Conservation (phyloP, 2,113 vertebrate species). For the Diphyllodes magnificus region DNA sequence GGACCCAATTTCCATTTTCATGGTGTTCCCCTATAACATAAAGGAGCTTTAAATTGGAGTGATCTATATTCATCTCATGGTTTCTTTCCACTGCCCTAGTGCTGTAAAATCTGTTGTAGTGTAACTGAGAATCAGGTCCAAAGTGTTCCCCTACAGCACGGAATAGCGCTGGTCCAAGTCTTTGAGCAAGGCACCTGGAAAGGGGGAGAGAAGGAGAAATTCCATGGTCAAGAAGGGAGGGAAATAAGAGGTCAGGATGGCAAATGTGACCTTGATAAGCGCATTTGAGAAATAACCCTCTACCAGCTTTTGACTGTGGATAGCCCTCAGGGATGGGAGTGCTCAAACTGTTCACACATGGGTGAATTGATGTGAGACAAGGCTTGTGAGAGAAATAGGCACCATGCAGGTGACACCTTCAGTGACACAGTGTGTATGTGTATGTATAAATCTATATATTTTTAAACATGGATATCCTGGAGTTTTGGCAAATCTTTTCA, state of each 20-base stretch:
- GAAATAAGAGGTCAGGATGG: neutral
- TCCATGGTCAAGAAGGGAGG: neutral
- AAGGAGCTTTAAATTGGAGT: slow-evolving; percentile 40
- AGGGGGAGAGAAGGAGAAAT: neutral
- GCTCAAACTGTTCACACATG: neutral
- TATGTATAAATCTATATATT: neutral
- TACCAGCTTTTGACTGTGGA: neutral
- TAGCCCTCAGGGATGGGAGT: neutral
- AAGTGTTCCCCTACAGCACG: neutral
- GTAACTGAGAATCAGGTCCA: slow-evolving; percentile 24
- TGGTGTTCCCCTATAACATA: slow-evolving; percentile 41
- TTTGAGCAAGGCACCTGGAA: neutral
- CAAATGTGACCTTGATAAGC: neutral
- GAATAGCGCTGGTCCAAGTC: neutral
- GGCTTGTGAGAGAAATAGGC: neutral
- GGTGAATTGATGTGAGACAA: neutral
- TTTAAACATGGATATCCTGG: neutral
- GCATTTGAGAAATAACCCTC: neutral
- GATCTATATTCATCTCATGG: slow-evolving; percentile 44
- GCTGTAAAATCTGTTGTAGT: slow-evolving; percentile 12
- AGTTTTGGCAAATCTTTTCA: neutral
- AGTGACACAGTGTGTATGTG: neutral
- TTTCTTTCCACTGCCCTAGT: neutral
- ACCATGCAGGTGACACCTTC: neutral
- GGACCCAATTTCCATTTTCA: slow-evolving; percentile 51